Evolutionary conservation across 2,113 vertebrate species (phyloP), one percentile per base, ranked within the genome.

Genomic region (Chrysemys picta): DNA sequence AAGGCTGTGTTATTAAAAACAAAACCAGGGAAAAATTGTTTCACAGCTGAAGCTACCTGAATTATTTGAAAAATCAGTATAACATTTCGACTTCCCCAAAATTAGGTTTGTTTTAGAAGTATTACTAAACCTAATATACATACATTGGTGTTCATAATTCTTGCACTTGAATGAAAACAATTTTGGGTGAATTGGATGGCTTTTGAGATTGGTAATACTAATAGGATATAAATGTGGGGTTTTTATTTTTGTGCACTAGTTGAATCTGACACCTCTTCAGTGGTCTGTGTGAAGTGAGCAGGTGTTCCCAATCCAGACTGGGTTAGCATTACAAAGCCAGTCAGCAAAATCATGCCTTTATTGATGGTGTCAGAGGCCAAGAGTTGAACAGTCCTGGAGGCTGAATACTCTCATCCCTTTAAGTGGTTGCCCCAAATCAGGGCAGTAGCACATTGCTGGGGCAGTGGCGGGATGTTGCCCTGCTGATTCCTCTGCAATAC

Each of bases 1-100:
- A 97, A 97, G 96, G 80, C 49, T 81, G 93, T 97, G 89, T 91
- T 65, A 1, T 47, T 91, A 25, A 54, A 88, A 94, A 97, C 94
- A 81, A 52, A 83, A 93, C 45, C 78, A 89, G 57, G 89, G 83
- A 17, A 81, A 2, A 92, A n/a, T 12, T 49, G 45, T 10, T 56
- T 52, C 10, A 1, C 0, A 0, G 85, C 53, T 42, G 75, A 87
- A 89, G 54, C 4, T 1, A 6, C 62, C 56, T 31, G 14, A 35
- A 14, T 57, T 80, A 79, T 65, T 57, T 38, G 89, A 83, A 89
- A 79, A 56, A 31, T 57, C 50, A 3, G 1, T 11, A 53, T 82
- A 83, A 79, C 82, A 25, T 72, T 0, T 0, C 52, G 3, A 56
- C 93, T 83, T 8, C 21, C 31, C 57, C 11, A 19, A 42, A 81